Base-by-base conservation (phyloP, 2,113 vertebrate genomes). In the Megalops atlanticus region DNA sequence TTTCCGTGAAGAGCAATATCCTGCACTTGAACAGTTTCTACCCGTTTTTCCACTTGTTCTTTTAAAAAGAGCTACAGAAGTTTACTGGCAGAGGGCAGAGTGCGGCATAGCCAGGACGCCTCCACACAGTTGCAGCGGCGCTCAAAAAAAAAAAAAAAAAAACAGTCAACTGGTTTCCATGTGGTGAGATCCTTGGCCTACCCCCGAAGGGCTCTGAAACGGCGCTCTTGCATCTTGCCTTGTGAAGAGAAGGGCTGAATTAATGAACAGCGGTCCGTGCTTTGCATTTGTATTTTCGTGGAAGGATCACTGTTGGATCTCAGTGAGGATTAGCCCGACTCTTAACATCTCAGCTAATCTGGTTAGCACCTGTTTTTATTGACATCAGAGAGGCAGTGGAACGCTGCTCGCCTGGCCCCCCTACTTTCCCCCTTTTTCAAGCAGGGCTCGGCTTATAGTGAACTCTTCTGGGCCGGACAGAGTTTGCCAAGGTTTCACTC, bases 311-410 rank as follows among this genome's bases (percentile, higher is more conserved):
- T 43, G 39, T 45, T 27, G 31, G 73, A 74, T 90, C 87, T 88
- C 71, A 81, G 87, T 84, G 83, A 87, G 91, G 92, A 94, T 94
- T 93, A 93, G 89, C 87, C 82, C 40, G 89, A 90, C 86, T 88
- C 85, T 92, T 90, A 92, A 92, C 90, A 89, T 92, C 88, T 92
- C 86, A 86, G 88, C 90, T 93, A 90, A 92, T 88, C 91, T 92
- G 89, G 89, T 93, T 93, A 93, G 93, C 92, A 93, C 92, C 91
- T 94, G 92, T 93, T 93, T 94, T 92, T 93, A 93, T 93, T 93
- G 93, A 93, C 89, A 91, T 91, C 81, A 76, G 83, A 89, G 84
- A 84, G 85, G 85, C 88, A 89, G 89, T 82, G 80, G 64, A 39
- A 74, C 58, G 74, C 81, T 70, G 21, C 85, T 79, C 76, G 21